Conservation (phyloP, 2,797 vertebrate genomes). For the Notoglanidium macrostoma region DNA sequence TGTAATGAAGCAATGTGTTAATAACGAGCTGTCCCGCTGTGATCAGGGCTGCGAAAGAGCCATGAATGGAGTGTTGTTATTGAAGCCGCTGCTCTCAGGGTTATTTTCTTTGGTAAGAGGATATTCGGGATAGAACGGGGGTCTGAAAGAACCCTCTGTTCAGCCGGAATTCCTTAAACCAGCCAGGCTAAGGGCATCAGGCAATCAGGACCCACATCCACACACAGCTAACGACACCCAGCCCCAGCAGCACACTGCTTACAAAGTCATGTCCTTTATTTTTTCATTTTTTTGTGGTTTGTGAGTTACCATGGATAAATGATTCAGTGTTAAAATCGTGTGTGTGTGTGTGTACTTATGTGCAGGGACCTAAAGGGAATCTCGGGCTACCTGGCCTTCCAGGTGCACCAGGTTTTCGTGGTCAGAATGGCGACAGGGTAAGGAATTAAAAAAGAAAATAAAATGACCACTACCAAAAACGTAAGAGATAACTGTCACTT, state of each 20-base stretch:
- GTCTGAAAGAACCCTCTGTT: constrained; percentile 87
- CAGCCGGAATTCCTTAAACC: constrained; percentile 69
- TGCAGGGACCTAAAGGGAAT: constrained; percentile 86
- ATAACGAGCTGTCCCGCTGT: constrained; percentile 53
- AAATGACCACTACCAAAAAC: neutral
- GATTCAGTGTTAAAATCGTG: constrained; percentile 49
- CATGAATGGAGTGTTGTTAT: constrained; percentile 84
- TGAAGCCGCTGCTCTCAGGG: constrained; percentile 48
- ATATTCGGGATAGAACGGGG: constrained; percentile 74
- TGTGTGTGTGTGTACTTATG: constrained; percentile 55
- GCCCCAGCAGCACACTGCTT: constrained; percentile 16
- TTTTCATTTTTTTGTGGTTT: constrained; percentile 47
- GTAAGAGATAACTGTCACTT: neutral
- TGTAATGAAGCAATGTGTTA: constrained; percentile 48
- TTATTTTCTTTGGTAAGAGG: constrained; percentile 63
- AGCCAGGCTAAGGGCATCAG: constrained; percentile 54
- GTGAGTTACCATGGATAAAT: constrained; percentile 55
- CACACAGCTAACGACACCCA: constrained; percentile 50
- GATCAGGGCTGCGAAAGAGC: constrained; percentile 58
- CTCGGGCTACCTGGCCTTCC: constrained; percentile 90
- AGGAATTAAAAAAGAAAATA: constrained; percentile 45
- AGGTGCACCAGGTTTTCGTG: constrained; percentile 86
- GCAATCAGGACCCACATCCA: constrained; percentile 56
- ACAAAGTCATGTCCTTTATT: constrained; percentile 26
- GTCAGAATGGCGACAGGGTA: constrained; percentile 91